Evolutionary conservation across 2,113 vertebrate species (phyloP).

Genomic region (Oreochromis aureus): DNA sequence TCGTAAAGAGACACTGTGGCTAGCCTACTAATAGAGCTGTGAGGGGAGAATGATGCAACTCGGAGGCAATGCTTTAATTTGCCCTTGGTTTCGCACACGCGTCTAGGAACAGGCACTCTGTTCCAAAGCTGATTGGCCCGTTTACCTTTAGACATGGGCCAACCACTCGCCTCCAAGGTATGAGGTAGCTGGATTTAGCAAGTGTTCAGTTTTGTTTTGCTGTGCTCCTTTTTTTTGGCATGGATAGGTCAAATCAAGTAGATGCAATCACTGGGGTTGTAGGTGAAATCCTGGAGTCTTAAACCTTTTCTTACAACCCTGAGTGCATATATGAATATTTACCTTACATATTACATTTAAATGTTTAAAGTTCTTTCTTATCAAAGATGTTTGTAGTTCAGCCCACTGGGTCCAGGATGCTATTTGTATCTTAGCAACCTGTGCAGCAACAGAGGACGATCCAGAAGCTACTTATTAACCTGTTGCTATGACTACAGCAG

Average conservation of each 20-base stretch:
- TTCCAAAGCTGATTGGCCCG: slow-evolving; percentile 66
- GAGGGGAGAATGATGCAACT: slow-evolving; percentile 77
- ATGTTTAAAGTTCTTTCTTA: slow-evolving; percentile 56
- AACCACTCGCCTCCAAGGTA: slow-evolving; percentile 54
- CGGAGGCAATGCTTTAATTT: slow-evolving; percentile 70
- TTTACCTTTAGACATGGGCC: slow-evolving; percentile 60
- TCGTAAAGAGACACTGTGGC: slow-evolving; percentile 67
- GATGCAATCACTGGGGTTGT: slow-evolving; percentile 34
- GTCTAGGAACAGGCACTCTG: slow-evolving; percentile 64
- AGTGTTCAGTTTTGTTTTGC: slow-evolving; percentile 55
- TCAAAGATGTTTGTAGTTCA: slow-evolving; percentile 61
- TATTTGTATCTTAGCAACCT: slow-evolving; percentile 77
- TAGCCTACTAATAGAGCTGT: slow-evolving; percentile 70
- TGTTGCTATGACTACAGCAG: slow-evolving; percentile 78
- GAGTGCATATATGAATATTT: not conserved
- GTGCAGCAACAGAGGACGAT: slow-evolving; percentile 66
- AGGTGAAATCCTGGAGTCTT: slow-evolving; percentile 24
- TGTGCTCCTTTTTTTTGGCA: slow-evolving; percentile 20
- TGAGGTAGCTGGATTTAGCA: slow-evolving; percentile 59
- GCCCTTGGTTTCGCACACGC: slow-evolving; percentile 66
- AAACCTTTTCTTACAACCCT: not conserved
- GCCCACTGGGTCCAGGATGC: slow-evolving; percentile 46
- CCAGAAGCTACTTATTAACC: slow-evolving; percentile 76
- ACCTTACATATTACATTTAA: slow-evolving; percentile 5
- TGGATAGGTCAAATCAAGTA: slow-evolving; percentile 44